These are phyloP conservation scores for Mustela lutreola DNA, from an alignment of 2,113 vertebrate genomes.

Conservation along the genomic window DNA sequence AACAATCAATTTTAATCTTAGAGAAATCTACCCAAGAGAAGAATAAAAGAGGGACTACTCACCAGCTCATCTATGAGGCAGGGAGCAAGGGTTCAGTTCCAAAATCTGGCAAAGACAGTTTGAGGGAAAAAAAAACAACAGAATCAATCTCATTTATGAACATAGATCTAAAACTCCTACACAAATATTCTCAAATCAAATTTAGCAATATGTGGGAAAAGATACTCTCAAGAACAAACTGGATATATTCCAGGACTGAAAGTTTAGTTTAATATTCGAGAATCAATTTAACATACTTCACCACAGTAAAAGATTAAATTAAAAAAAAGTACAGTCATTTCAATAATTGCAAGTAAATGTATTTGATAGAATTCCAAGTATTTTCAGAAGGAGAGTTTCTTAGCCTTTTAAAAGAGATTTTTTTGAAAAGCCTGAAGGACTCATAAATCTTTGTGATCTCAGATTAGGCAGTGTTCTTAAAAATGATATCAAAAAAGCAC, in stretches of 20 bases:
- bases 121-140: constrained; percentile 52
- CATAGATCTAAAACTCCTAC: not conserved
- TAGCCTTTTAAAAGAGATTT: not conserved
- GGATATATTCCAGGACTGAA: not conserved
- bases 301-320: not conserved
- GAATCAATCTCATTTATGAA: not conserved
- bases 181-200: constrained; percentile 1
- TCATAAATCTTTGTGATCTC: not conserved
- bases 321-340: not conserved
- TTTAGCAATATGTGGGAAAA: not conserved
- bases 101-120: constrained; percentile 16
- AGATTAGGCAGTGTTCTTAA: not conserved
- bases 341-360: not conserved
- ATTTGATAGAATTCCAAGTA: constrained; percentile 33
- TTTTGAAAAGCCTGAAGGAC: not conserved
- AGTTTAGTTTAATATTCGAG: constrained; percentile 1
- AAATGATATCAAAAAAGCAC: not conserved
- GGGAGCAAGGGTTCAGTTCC: not conserved
- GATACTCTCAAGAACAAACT: not conserved
- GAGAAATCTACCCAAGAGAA: not conserved
- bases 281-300: not conserved
- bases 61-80: not conserved
- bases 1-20: constrained; percentile 47
- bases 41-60: not conserved
- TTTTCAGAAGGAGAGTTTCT: not conserved